Base-by-base conservation (phyloP, 2,113 vertebrate species). In the Dromiciops gliroides region DNA sequence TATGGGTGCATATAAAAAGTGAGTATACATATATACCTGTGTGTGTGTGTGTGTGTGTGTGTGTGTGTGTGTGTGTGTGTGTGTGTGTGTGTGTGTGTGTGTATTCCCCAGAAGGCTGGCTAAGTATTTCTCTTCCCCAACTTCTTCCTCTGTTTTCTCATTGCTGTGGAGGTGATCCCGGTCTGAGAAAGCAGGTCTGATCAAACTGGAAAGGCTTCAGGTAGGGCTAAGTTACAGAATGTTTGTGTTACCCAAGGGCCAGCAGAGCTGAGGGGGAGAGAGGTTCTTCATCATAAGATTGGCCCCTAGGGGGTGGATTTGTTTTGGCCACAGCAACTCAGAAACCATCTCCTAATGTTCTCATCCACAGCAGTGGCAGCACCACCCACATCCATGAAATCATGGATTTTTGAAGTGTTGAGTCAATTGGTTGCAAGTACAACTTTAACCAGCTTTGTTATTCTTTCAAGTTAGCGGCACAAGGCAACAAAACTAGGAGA, bases 31-130 rank as follows among this genome's bases (percentile, higher is more conserved):
- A 26, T 8, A 11, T 31, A 3, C 0, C 9, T 28, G 28, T 56
- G 11, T 26, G 25, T 53, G 8, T 52, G 23, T 52, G 25, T 56
- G 0, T 53, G 8, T 56, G 53, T 7, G 11, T 26, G 7, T 26
- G 26, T 60, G 10, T 60, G 28, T 25, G 10, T 56, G 9, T 56
- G 12, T 60, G 31, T 0, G 11, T 53, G 8, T 53, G 52, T 56
- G 2, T 28, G 8, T 28, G 3, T 60, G 0, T 60, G 12, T 37
- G 5, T 14, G 3, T 14, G 12, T 67, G 11, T 14, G 0, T 37
- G 11, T 37, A 37, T 67, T 67, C 60, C 60, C 1, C 31, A 67
- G 60, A 67, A 31, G 5, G 60, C 53, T 56, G 53, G 25, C 28
- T 53, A 60, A 60, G 31, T 67, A 67, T 67, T 37, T 67, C 31